Evolutionary conservation across 2,797 vertebrate species (phyloP), one percentile per base, ranked within the genome.

Genomic region (Lemur catta): DNA sequence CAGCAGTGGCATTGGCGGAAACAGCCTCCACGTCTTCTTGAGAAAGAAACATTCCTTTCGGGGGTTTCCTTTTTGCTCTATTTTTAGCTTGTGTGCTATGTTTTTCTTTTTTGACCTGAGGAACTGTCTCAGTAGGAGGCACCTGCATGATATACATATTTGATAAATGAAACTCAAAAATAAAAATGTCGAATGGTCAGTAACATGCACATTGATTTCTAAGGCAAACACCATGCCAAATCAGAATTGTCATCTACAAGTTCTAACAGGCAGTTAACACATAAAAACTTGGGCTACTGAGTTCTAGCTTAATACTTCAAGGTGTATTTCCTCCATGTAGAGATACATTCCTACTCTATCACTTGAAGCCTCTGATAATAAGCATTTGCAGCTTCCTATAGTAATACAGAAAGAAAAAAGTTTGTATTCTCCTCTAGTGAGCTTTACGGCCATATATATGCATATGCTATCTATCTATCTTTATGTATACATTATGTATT

Each of bases 31-130:
- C 99, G 0, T 99, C 99, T 92, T 99, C 99, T 84, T 99, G 99
- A 75, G 98, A 99, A 57, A 99, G 98, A 87, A 99, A 99, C 99
- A 99, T 99, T 92, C 99, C 99, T 98, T 99, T 99, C 0, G 99
- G 99, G 82, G 99, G 99, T 98, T 99, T 99, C 98, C 99, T 99
- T 98, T 99, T 99, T 0, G 99, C 98, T 95, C 99, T 98, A 96
- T 99, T 99, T 93, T 99, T 99, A 79, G 99, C 99, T 94, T 99
- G 99, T 0, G 98, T 98, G 75, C 98, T 99, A 96, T 99, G 99
- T 82, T 98, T 98, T 87, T 99, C 99, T 92, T 99, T 99, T 98
- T 99, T 99, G 93, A 99, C 97, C 94, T 99, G 99, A 98, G 98
- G 98, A 91, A 98, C 67, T 6, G 99, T 98, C 96, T 99, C 99